Evolutionary conservation across 2,113 vertebrate species (phyloP), one percentile per base, ranked within the genome.

Genomic region (Hippotragus niger): DNA sequence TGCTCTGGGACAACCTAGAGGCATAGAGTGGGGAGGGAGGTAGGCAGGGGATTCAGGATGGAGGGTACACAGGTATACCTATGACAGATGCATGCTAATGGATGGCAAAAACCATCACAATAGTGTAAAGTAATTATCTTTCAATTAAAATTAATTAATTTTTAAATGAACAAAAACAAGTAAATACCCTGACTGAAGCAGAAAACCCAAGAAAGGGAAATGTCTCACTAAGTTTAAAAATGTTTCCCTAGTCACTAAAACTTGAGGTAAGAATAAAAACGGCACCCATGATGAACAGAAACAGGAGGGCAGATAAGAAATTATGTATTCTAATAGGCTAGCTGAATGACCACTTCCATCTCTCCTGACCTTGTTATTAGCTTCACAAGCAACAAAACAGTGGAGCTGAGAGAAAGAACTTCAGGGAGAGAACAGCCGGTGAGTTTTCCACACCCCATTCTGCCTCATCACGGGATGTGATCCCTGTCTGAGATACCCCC

Each of bases 391-490:
- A 87, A 33, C 5, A 17, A 85, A 84, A 50, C 1, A 52, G 25
- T 88, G 15, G 3, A 10, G 19, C 45, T 52, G 0, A 25, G 53
- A 93, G 57, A 82, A 86, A 71, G 16, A 7, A 25, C 33, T 55
- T 88, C 11, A n/a, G 13, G 33, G 67, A 88, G 21, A 36, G 47
- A 58, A 17, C 4, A 50, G 36, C 50, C 8, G 3, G 1, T 2
- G 36, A 91, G 31, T 40, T 58, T 57, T 50, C 13, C 67, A 71
- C 21, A 53, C 8, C 3, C 8, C 0, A 1, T 23, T 89, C 43
- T 43, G 31, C 14, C 58, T 83, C 60, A 55, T 6, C 3, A 23
- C 10, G 2, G 15, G 8, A 23, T 1, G 0, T 2, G 14, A 64
- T 45, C 43, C 45, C 14, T 13, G 5, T 47, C 52, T 29, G 33